These are phyloP conservation scores for Tragelaphus eurycerus DNA, from an alignment of 2,797 vertebrate species.

Conservation along the genomic window DNA sequence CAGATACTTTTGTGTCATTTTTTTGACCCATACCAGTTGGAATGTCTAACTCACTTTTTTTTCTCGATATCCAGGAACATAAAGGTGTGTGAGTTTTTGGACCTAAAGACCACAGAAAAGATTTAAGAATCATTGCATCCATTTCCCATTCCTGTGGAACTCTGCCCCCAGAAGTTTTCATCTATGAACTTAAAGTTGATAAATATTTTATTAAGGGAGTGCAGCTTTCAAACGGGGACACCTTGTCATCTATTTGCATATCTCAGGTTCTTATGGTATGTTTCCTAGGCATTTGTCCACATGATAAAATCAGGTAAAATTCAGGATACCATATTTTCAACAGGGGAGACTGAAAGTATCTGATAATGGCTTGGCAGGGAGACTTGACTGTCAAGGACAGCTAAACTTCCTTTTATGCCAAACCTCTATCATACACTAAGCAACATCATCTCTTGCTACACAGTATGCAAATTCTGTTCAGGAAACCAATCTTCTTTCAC, in stretches of 20 bases:
- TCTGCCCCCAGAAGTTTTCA: neutral
- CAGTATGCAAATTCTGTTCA: neutral
- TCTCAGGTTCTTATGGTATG: neutral
- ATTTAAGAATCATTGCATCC: neutral
- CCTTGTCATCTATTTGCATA: neutral
- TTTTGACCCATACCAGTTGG: neutral
- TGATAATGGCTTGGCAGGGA: neutral
- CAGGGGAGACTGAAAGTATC: no score
- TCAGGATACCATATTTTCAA: neutral
- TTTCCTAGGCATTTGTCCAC: neutral
- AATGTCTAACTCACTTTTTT: neutral
- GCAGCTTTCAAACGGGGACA: neutral
- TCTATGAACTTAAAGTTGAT: neutral
- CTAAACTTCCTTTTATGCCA: neutral
- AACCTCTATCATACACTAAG: neutral
- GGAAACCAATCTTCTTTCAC: neutral
- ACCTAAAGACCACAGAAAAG: neutral
- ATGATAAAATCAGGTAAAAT: neutral
- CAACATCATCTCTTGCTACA: neutral
- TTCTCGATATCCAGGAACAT: neutral
- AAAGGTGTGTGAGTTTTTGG: neutral
- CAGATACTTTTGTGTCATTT: neutral
- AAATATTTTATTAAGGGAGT: rapidly evolving
- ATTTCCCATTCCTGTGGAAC: neutral
- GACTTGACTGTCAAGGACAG: neutral